These are phyloP conservation scores for Cephalopterus ornatus DNA, from an alignment of 2,113 vertebrate genomes.

Conservation along the genomic window DNA sequence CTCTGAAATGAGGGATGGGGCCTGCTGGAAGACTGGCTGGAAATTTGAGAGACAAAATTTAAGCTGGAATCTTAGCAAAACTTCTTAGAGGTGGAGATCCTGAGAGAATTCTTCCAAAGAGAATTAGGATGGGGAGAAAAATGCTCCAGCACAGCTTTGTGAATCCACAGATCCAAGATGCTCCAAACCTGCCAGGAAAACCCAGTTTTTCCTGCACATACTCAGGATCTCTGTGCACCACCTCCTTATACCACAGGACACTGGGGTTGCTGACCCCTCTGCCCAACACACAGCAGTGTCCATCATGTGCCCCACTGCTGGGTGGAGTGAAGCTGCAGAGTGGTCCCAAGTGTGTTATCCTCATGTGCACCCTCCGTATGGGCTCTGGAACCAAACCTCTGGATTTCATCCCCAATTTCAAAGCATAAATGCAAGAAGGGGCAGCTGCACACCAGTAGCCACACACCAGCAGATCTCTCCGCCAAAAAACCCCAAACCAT, in stretches of 20 bases:
- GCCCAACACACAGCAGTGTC: neutral
- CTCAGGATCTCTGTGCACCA: neutral
- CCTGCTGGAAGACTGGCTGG: neutral
- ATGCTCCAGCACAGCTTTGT: neutral
- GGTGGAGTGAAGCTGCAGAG: neutral
- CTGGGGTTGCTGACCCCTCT: neutral
- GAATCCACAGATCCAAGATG: neutral
- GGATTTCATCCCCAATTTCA: neutral
- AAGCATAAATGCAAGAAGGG: neutral
- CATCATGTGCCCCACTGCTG: neutral
- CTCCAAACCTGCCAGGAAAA: neutral
- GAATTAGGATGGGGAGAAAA: neutral
- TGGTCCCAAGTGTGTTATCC: neutral
- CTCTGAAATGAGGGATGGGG: neutral
- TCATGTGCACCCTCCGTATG: neutral
- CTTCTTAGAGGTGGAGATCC: neutral
- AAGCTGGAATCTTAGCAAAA: neutral
- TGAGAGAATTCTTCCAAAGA: neutral
- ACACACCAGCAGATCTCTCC: neutral
- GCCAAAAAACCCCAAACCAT: neutral
- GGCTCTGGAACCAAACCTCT: neutral
- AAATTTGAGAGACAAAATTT: neutral
- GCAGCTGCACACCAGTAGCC: neutral
- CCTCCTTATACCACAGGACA: neutral
- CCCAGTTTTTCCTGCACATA: accelerated